Percentiles rank a stretch among this genome's conserved stretches.
These are phyloP conservation scores for Cydia splendana DNA, from an alignment of 1,140 invertebrate genomes.

Conservation along the genomic window DNA sequence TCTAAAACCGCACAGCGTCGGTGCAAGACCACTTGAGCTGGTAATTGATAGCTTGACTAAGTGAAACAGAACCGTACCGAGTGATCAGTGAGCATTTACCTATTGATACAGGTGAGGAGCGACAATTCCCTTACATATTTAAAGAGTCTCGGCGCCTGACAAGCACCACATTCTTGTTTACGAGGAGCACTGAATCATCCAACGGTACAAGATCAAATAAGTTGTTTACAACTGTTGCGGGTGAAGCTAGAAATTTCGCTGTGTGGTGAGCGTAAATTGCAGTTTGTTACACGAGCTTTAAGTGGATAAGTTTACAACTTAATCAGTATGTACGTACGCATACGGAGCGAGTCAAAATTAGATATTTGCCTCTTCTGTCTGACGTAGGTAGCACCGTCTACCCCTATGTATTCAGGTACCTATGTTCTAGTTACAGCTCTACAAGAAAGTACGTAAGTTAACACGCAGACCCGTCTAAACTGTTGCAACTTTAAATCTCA, in stretches of 20 bases:
- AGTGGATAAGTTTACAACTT: slow-evolving; percentile 17
- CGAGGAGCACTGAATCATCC: slow-evolving; percentile 19
- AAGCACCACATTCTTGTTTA: not conserved
- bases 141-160: slow-evolving; percentile 14
- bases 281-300: not conserved
- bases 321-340: slow-evolving; percentile 1
- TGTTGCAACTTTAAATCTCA: no score
- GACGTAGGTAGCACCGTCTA: no score
- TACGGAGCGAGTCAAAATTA: not conserved
- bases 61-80: slow-evolving; percentile 46
- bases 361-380: not conserved
- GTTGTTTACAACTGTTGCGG: slow-evolving; percentile 21
- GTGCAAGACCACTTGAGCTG: slow-evolving; percentile 39
- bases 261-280: slow-evolving; percentile 6
- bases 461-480: no score
- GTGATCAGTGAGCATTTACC: slow-evolving; percentile 34
- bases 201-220: slow-evolving; percentile 7
- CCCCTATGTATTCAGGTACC: no score
- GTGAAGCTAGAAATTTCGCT: not conserved
- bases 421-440: no score
- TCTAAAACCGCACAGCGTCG: slow-evolving; percentile 48
- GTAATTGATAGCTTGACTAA: slow-evolving; percentile 54
- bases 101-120: slow-evolving; percentile 13
- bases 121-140: slow-evolving; percentile 18
- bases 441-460: no score